These are phyloP conservation scores for Euschistus heros DNA, from an alignment of 1,140 invertebrate species.

Conservation along the genomic window DNA sequence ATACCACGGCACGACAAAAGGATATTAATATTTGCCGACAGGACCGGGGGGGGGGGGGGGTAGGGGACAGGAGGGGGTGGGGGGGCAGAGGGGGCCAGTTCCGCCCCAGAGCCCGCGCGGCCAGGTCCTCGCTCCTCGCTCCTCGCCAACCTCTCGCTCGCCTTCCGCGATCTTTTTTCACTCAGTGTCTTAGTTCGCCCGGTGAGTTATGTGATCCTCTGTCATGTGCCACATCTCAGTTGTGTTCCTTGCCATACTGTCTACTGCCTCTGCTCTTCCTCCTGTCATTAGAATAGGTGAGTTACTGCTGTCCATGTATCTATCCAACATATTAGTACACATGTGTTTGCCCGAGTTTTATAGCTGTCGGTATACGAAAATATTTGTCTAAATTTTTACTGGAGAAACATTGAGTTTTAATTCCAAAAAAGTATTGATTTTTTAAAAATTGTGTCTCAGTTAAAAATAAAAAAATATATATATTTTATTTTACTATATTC, in stretches of 20 bases:
- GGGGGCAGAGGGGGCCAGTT: neutral
- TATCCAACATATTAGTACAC: too few species aligned
- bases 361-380: too few species aligned
- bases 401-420: too few species aligned
- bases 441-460: too few species aligned
- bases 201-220: neutral
- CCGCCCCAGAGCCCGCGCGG: neutral
- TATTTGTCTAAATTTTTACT: too few species aligned
- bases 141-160: neutral
- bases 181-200: too few species aligned
- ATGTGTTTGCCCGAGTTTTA: too few species aligned
- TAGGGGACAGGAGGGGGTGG: neutral
- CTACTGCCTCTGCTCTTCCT: slow-evolving; percentile 3
- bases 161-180: neutral
- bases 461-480: too few species aligned
- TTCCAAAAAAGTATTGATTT: too few species aligned
- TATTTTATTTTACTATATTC: too few species aligned
- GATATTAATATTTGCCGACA: neutral
- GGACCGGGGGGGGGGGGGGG: neutral
- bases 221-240: neutral
- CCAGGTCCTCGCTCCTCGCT: neutral
- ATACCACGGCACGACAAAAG: neutral
- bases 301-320: too few species aligned
- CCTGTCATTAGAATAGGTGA: slow-evolving; percentile 16
- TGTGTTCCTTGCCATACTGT: neutral